Conservation (phyloP, 2,888 invertebrate species). For the Gisinianus flammeolus region DNA sequence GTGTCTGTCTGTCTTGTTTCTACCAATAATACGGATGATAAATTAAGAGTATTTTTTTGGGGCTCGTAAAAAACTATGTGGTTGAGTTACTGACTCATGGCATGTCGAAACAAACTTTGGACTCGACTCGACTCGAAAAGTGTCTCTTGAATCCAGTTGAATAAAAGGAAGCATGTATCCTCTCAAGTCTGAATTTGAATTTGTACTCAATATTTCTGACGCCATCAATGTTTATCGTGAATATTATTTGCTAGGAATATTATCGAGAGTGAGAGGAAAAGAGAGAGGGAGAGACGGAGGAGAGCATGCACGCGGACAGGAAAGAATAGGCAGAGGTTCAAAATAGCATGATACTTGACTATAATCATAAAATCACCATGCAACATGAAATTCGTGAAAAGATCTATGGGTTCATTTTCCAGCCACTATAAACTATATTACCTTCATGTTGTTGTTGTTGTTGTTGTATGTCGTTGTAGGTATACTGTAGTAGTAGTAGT, state of each 20-base stretch:
- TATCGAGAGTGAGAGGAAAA: background rate
- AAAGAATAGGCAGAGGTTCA: slow-evolving; percentile 1
- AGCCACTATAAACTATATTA: slow-evolving; percentile 18
- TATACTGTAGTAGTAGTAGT: background rate
- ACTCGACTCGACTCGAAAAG: background rate
- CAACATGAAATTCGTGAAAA: slow-evolving; percentile 36
- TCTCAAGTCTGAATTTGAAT: slow-evolving; percentile 26
- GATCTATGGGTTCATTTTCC: slow-evolving; percentile 37
- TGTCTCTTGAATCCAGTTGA: background rate
- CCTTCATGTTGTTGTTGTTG: background rate
- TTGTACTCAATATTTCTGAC: slow-evolving; percentile 23
- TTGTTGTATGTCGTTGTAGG: background rate
- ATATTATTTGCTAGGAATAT: slow-evolving; percentile 21
- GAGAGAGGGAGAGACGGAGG: background rate
- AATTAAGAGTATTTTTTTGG: slow-evolving; percentile 24
- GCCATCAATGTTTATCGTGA: slow-evolving; percentile 35
- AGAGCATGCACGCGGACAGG: background rate
- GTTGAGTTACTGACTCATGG: slow-evolving; percentile 24
- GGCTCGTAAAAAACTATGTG: slow-evolving; percentile 24
- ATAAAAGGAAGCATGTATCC: slow-evolving; percentile 30
- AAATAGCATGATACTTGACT: slow-evolving; percentile 37
- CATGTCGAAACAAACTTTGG: slow-evolving; percentile 34
- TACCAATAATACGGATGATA: slow-evolving; percentile 9
- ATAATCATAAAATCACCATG: slow-evolving; percentile 39
- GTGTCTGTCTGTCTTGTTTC: too few relatives aligned